Percentiles rank a stretch among this genome's conserved stretches.
phyloP scores from a whole-genome alignment of 2,888 invertebrate genomes.

The Ophion ventricosus region DNA sequence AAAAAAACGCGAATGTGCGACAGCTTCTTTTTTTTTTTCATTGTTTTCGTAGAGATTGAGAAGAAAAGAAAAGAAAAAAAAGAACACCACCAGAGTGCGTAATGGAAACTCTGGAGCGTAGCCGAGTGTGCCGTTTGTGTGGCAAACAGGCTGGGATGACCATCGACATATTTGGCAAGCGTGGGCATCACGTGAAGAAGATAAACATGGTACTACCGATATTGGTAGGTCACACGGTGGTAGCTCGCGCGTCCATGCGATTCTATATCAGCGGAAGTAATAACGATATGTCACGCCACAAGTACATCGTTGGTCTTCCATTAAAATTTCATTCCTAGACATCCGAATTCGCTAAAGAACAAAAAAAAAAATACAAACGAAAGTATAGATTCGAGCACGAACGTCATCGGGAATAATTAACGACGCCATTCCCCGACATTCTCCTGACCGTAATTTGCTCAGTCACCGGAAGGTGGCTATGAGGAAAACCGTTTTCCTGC shows the following conservation, averaged over 20 bases:
- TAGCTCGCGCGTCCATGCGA: background rate
- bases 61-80: background rate
- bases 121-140: slow-evolving; percentile 80
- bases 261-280: background rate
- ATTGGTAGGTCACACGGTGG: slow-evolving; percentile 74
- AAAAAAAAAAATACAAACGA: slow-evolving; percentile 5
- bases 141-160: slow-evolving; percentile 77
- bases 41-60: background rate
- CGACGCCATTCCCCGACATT: slow-evolving; percentile 29
- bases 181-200: slow-evolving; percentile 77
- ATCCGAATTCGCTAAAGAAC: background rate
- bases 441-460: background rate
- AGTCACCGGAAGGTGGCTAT: slow-evolving; percentile 28
- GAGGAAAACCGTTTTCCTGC: slow-evolving; percentile 9
- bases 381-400: background rate
- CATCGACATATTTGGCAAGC: slow-evolving; percentile 79
- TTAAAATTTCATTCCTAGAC: background rate
- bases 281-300: background rate
- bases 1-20: slow-evolving; percentile 1
- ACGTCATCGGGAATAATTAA: background rate
- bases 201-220: slow-evolving; percentile 81
- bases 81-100: slow-evolving; percentile 25
- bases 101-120: slow-evolving; percentile 81
- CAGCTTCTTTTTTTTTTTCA: background rate
- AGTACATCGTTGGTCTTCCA: background rate